Evolutionary conservation across 2,797 vertebrate genomes (phyloP), one percentile per base, ranked within the genome.

Genomic region (Staurois parvus): DNA sequence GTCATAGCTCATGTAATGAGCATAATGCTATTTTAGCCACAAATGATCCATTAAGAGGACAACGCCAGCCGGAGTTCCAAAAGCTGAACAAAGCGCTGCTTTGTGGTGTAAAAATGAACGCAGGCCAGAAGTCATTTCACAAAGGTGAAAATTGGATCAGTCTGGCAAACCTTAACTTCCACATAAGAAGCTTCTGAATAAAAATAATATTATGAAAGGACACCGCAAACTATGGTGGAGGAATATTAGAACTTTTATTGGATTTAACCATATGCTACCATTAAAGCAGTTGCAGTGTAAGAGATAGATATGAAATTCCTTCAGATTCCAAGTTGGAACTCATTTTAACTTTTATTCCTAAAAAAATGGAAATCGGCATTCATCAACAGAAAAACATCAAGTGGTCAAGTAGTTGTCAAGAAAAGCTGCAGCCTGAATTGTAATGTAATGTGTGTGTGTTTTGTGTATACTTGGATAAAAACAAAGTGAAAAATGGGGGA

Each of bases 81-180:
- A 91, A 92, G 86, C 28, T 81, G 87, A 93, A 93, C 91, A 93
- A 93, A 92, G 91, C 87, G 85, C 90, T 85, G 90, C 88, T 92
- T 92, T 75, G 91, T 92, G 87, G 87, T 84, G 86, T 80, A 88
- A 75, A 88, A 90, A 90, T 91, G 90, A 87, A 89, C 83, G 74
- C 29, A 30, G 90, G 91, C 91, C 91, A 92, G 84, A 70, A 88
- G 74, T 87, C 87, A 91, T 86, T 91, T 89, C 90, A 90, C 88
- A 91, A 89, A 89, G 91, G 91, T 92, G 88, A 91, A 92, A 92
- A 90, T 88, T 1, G 0, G 77, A 89, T 88, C 88, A 89, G 89
- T 76, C 77, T 87, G 90, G 84, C 83, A 91, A 87, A 85, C 90
- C 88, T 85, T 90, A 87, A 83, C 85, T 87, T 83, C 85, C 85